Evolutionary conservation across 2,113 vertebrate species (phyloP).

Genomic region (Siniperca chuatsi): DNA sequence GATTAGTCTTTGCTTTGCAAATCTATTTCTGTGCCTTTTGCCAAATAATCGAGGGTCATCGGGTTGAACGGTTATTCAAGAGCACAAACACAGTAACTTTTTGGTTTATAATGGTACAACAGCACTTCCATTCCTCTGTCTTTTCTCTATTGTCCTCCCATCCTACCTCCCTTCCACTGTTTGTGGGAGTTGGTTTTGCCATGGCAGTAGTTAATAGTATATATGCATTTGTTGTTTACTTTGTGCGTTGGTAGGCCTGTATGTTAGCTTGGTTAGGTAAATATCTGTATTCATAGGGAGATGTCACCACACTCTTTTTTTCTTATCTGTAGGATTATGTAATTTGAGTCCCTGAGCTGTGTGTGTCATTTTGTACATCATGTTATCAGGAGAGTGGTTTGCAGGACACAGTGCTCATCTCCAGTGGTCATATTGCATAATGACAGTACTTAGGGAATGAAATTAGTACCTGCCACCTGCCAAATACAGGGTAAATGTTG

Average conservation of each 20-base stretch:
- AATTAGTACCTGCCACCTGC: too few relatives aligned
- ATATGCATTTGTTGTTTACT: not conserved
- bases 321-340: slow-evolving; percentile 19
- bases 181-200: not conserved
- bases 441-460: not conserved
- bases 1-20: not conserved
- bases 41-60: not conserved
- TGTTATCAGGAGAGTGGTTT: slow-evolving; percentile 60
- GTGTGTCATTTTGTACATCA: slow-evolving; percentile 14
- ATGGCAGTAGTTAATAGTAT: not conserved
- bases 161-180: slow-evolving; percentile 5
- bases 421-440: slow-evolving; percentile 43
- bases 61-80: not conserved
- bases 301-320: not conserved
- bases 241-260: not conserved
- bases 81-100: not conserved
- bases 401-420: slow-evolving; percentile 34
- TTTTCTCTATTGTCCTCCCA: not conserved
- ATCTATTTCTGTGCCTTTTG: not conserved
- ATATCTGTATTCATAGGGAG: not conserved
- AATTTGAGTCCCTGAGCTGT: not conserved
- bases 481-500: too few relatives aligned
- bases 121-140: not conserved
- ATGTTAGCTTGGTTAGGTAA: not conserved
- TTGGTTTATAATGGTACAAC: not conserved